These are phyloP conservation scores for Beris morrisii DNA, from an alignment of 2,888 invertebrate genomes.

Conservation along the genomic window DNA sequence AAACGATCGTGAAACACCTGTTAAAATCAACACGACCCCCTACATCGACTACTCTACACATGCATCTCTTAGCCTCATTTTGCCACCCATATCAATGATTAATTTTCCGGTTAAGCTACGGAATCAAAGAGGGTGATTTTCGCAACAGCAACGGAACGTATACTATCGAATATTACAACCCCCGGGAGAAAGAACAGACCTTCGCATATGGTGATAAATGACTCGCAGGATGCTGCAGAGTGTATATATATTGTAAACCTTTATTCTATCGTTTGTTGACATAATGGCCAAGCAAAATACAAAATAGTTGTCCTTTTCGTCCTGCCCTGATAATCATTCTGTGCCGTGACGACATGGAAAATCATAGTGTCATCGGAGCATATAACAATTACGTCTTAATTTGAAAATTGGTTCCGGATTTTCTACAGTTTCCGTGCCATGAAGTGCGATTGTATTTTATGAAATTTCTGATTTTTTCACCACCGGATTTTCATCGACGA, in stretches of 20 bases:
- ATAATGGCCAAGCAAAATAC: neutral
- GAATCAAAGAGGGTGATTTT: constrained; percentile 6
- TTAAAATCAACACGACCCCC: constrained; percentile 11
- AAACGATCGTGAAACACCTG: too few species aligned
- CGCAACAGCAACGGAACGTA: too few species aligned
- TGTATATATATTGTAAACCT: neutral
- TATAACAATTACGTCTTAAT: constrained; percentile 30
- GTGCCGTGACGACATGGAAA: constrained; percentile 16
- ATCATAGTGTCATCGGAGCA: constrained; percentile 14
- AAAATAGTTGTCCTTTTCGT: constrained; percentile 7
- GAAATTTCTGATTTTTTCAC: too few species aligned
- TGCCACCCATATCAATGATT: constrained; percentile 17
- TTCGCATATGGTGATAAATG: neutral
- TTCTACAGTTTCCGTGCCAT: too few species aligned
- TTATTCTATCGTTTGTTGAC: neutral
- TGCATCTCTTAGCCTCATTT: too few species aligned
- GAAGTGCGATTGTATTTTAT: too few species aligned
- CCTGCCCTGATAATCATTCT: too few species aligned
- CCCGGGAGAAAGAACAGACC: too few species aligned
- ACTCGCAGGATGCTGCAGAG: neutral
- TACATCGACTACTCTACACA: too few species aligned
- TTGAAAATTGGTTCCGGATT: constrained; percentile 27
- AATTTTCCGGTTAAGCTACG: constrained; percentile 23
- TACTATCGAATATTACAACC: too few species aligned
- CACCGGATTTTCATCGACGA: too few species aligned